These are phyloP conservation scores for Sebastes taczanowskii DNA, from an alignment of 2,797 vertebrate genomes.

Conservation along the genomic window DNA sequence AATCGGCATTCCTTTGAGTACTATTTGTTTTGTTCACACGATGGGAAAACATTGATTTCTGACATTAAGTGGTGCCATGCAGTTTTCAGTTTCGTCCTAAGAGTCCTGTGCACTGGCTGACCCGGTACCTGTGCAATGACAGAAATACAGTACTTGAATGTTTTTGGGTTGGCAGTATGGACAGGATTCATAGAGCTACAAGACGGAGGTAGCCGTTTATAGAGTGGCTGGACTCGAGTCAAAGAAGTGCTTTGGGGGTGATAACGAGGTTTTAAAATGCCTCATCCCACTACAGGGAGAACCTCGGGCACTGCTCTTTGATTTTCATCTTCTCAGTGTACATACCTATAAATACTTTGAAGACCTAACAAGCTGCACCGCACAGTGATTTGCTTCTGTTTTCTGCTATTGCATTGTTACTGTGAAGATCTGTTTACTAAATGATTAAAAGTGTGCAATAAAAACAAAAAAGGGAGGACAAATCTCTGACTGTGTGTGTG, in stretches of 20 bases:
- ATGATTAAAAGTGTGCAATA: slow-evolving; percentile 84
- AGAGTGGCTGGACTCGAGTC: slow-evolving; percentile 20
- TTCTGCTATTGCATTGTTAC: slow-evolving; percentile 82
- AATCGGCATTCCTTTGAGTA: slow-evolving; percentile 31
- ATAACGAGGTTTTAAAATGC: background rate
- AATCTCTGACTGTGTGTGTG: background rate
- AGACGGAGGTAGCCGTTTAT: background rate
- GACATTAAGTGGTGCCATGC: slow-evolving; percentile 30
- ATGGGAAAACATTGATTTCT: slow-evolving; percentile 35
- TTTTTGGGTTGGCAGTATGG: slow-evolving; percentile 67
- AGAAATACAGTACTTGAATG: slow-evolving; percentile 82
- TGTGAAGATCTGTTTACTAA: slow-evolving; percentile 85
- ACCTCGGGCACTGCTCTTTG: slow-evolving; percentile 47
- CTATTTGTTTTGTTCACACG: slow-evolving; percentile 20
- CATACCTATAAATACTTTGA: slow-evolving; percentile 76
- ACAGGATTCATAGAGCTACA: slow-evolving; percentile 50
- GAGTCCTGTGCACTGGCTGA: slow-evolving; percentile 63
- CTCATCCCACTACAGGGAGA: slow-evolving; percentile 32
- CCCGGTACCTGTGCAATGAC: slow-evolving; percentile 80
- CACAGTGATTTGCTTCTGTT: slow-evolving; percentile 75
- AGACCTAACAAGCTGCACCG: slow-evolving; percentile 67
- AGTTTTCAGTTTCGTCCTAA: slow-evolving; percentile 30
- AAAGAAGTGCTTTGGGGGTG: slow-evolving; percentile 9
- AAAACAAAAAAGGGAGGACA: slow-evolving; percentile 58
- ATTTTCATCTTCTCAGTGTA: slow-evolving; percentile 71